Base-by-base conservation (phyloP, 1,140 invertebrate species). In the Neotoxoptera formosana region DNA sequence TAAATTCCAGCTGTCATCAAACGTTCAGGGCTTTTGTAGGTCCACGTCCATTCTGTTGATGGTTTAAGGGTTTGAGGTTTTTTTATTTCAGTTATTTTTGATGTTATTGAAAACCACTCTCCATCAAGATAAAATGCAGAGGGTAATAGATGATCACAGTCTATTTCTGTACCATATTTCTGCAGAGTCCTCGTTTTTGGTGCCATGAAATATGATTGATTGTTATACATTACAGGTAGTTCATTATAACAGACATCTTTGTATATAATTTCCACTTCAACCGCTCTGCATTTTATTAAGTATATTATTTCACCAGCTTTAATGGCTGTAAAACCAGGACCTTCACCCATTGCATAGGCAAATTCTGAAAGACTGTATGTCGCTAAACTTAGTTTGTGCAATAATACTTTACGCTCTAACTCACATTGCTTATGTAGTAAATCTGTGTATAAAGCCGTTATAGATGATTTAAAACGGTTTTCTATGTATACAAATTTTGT, bases 271-370 rank as follows among this genome's bases (percentile, higher is more conserved):
- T 86, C 53, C 0, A 93, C 93, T 0, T 56, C 8, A 2, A 87
- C 83, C 7, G 83, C 4, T 60, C 47, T 84, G 45, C 92, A 87
- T 93, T 93, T 84, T 84, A 88, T 23, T 48, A 93, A 41, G 45
- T 93, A 93, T 7, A 86, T 93, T 36, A 83, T 9, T 83, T 93
- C 92, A 2, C 53, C 84, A 0, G 34, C 41, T 20, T 34, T 47
- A 56, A 93, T 53, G 14, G 51, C 34, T 9, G 36, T 81, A 17
- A 34, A 93, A 56, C 84, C 92, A 21, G 81, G 91, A 14, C 45
- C 81, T 53, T 60, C 83, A 3, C 81, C 48, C 53, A 36, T 36
- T 25, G 41, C 11, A 23, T 60, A 93, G 0, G 51, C 47, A 67
- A 88, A 93, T 86, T 93, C 47, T 7, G n/a, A n/a, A 11, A 87